Conservation (phyloP, 2,797 vertebrate genomes). For the Takifugu rubripes region DNA sequence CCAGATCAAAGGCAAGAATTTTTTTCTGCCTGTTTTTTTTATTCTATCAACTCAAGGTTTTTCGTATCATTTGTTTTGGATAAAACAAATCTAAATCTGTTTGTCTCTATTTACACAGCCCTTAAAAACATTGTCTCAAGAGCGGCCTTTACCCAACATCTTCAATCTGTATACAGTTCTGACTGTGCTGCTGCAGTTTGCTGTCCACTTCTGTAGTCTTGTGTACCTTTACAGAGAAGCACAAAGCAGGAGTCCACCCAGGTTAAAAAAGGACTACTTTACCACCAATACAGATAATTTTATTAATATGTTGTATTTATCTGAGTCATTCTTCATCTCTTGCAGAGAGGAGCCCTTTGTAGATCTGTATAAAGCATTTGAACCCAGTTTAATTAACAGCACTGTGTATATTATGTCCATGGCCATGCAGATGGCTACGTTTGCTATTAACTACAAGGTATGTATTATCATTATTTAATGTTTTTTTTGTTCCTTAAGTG, state of each 20-base stretch:
- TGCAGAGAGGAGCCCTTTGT: conserved; percentile 85
- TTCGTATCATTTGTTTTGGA: background rate
- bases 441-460: conserved; percentile 99
- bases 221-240: conserved; percentile 90
- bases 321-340: conserved; percentile 16
- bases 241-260: conserved; percentile 82
- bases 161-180: conserved; percentile 96
- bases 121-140: conserved; percentile 90
- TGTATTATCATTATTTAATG: background rate
- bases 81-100: background rate
- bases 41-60: background rate
- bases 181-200: conserved; percentile 92
- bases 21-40: background rate
- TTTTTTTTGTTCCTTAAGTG: conserved; percentile 1
- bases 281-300: background rate
- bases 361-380: conserved; percentile 94
- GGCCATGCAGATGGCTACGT: conserved; percentile 99
- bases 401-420: conserved; percentile 99
- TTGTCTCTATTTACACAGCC: conserved; percentile 72
- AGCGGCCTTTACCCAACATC: conserved; percentile 94
- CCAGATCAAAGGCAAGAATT: conserved; percentile 87
- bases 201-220: conserved; percentile 92
- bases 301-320: background rate
- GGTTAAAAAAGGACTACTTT: conserved; percentile 65
- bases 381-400: conserved; percentile 95